Percentiles rank a stretch among this genome's conserved stretches.
phyloP scores from a whole-genome alignment of 2,888 invertebrate species.

The Tholera decimalis region DNA sequence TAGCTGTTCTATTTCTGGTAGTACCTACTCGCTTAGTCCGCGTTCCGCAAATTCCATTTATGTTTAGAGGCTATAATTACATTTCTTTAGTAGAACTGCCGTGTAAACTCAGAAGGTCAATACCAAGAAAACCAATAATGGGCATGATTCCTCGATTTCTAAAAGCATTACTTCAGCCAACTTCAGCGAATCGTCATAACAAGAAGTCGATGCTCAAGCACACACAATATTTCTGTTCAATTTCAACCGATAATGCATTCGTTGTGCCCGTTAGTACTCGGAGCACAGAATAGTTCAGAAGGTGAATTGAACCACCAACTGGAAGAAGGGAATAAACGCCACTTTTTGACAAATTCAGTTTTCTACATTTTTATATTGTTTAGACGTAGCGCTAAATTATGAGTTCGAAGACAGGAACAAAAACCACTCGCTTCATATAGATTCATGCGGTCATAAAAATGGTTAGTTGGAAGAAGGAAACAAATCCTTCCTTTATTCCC shows the following conservation, averaged over 20 bases:
- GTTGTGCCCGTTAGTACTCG: constrained; percentile 22
- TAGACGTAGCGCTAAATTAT: no score
- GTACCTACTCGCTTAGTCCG: neutral
- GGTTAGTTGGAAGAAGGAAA: no score
- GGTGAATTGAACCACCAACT: no score
- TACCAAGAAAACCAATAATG: constrained; percentile 32
- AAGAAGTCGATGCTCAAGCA: constrained; percentile 7
- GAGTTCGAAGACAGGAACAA: no score
- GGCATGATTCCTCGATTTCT: constrained; percentile 17
- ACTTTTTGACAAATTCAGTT: no score
- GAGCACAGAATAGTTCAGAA: neutral
- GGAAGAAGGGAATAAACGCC: no score
- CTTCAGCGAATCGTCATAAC: constrained; percentile 31
- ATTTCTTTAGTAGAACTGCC: constrained; percentile 6
- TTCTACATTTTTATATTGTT: no score
- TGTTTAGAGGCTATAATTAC: constrained; percentile 13
- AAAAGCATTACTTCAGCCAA: constrained; percentile 21
- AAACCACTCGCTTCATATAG: no score
- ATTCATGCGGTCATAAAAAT: no score
- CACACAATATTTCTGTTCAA: constrained; percentile 33
- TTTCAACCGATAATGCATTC: constrained; percentile 40
- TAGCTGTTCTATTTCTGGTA: neutral
- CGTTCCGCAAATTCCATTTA: constrained; percentile 9
- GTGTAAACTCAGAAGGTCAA: constrained; percentile 6
- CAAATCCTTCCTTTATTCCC: no score